These are phyloP conservation scores for Hypercompe scribonia DNA, from an alignment of 2,888 invertebrate species.

Conservation along the genomic window DNA sequence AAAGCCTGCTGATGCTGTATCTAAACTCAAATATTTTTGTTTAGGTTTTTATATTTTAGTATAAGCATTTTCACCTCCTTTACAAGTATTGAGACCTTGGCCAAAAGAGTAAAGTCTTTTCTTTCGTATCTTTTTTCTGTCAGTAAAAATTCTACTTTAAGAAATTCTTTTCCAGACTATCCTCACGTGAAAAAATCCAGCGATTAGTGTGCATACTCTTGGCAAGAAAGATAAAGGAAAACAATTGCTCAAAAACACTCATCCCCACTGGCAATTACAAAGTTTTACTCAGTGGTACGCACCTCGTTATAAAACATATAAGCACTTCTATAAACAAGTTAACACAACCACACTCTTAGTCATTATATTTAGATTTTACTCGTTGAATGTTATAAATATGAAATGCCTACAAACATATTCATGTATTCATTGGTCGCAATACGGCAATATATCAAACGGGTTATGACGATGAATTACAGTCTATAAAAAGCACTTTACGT, in stretches of 20 bases:
- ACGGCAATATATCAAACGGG: slow-evolving; percentile 39
- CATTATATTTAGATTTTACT: slow-evolving; percentile 24
- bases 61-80: too few species aligned
- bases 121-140: too few species aligned
- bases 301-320: background rate
- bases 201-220: background rate
- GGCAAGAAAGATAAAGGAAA: background rate
- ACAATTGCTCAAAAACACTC: background rate
- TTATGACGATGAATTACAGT: slow-evolving; percentile 38
- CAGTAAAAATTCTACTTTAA: too few species aligned
- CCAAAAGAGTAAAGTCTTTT: background rate
- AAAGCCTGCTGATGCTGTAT: too few species aligned
- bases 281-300: background rate
- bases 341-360: slow-evolving; percentile 9
- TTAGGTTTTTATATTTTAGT: too few species aligned
- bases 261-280: background rate
- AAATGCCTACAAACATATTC: slow-evolving; percentile 40
- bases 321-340: slow-evolving; percentile 4
- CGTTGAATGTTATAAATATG: slow-evolving; percentile 38
- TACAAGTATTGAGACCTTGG: too few species aligned
- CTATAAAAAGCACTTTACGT: slow-evolving; percentile 13
- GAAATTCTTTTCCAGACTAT: too few species aligned
- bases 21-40: too few species aligned
- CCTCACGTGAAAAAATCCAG: background rate
- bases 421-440: slow-evolving; percentile 45